Conservation (phyloP, 2,888 invertebrate genomes). For the Alentia gelatinosa region DNA sequence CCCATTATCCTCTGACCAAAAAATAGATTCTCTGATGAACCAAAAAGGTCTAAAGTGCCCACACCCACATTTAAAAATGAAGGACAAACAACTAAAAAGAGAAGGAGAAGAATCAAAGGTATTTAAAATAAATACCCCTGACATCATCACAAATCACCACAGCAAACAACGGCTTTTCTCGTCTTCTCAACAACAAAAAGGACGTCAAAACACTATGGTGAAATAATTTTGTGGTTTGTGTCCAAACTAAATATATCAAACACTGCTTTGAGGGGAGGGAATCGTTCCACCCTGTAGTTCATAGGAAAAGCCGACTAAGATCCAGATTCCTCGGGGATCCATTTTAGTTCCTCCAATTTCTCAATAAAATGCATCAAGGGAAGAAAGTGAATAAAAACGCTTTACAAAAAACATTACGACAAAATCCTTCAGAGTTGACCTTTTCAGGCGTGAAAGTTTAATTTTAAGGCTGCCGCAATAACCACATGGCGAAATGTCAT, state of each 20-base stretch:
- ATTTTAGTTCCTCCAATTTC: background rate
- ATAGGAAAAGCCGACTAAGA: background rate
- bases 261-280: background rate
- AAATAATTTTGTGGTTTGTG: background rate
- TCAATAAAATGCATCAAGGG: background rate
- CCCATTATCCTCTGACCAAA: background rate
- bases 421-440: background rate
- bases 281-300: background rate
- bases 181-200: background rate
- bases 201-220: background rate
- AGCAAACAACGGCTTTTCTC: background rate
- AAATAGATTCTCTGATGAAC: background rate
- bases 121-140: background rate
- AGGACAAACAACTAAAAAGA: background rate
- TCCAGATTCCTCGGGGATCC: background rate
- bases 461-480: background rate
- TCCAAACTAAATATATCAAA: background rate
- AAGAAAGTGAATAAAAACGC: background rate
- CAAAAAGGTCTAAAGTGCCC: background rate
- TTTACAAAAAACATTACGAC: background rate
- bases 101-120: background rate
- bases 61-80: background rate
- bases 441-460: slow-evolving; percentile 28
- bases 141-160: background rate
- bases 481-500: background rate